Conservation (phyloP, 1,140 invertebrate genomes). For the Hyposmocoma kahamanoa region DNA sequence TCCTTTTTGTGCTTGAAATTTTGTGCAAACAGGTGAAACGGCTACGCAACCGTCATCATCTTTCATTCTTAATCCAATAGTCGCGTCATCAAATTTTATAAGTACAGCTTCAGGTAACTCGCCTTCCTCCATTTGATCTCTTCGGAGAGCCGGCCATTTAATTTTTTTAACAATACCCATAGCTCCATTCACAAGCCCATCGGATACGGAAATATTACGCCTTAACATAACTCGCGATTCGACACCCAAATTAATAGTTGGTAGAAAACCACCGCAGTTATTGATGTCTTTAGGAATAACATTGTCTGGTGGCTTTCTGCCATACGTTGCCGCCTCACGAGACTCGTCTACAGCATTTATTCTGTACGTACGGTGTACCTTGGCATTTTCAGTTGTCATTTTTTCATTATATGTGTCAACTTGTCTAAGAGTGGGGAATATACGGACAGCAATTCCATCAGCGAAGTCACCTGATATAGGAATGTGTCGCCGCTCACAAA, state of each 20-base stretch:
- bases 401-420: conserved; percentile 21
- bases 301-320: conserved; percentile 13
- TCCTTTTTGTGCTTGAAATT: conserved; percentile 20
- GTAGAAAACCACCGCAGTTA: conserved; percentile 19
- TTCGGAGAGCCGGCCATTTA: conserved; percentile 21
- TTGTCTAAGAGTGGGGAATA: conserved; percentile 23
- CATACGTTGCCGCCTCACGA: conserved; percentile 17
- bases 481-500: conserved; percentile 8
- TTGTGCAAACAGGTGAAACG: conserved; percentile 13
- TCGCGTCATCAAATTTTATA: conserved; percentile 27
- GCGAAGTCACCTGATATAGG: conserved; percentile 8
- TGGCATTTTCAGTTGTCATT: conserved; percentile 16
- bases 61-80: conserved; percentile 19
- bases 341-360: conserved; percentile 22
- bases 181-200: conserved; percentile 26
- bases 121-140: conserved; percentile 23
- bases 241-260: conserved; percentile 9
- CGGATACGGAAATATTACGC: conserved; percentile 20
- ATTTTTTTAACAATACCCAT: conserved; percentile 24
- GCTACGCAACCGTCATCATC: conserved; percentile 17
- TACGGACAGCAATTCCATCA: conserved; percentile 20
- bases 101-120: conserved; percentile 18
- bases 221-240: conserved; percentile 22
- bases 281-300: conserved; percentile 21
- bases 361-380: neutral